A percentile compares a stretch with the other conserved stretches of the same genome.
Conservation (phyloP, 1,140 invertebrate genomes). For the Ylistrum balloti region DNA sequence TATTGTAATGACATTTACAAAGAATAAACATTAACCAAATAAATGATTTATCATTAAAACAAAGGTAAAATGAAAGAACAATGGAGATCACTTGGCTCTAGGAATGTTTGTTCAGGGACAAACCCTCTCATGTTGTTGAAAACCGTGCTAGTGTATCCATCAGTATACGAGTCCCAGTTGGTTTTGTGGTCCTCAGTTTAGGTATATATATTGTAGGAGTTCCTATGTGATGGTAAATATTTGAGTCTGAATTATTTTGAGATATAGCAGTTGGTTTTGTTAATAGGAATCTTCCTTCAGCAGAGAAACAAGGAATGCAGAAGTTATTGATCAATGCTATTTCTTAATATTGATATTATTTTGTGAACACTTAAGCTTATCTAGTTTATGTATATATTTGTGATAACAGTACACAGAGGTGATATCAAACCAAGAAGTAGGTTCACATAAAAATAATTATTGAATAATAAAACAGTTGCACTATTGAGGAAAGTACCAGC, state of each 20-base stretch:
- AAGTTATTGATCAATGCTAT: not conserved
- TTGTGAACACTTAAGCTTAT: not conserved
- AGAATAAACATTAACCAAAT: no score
- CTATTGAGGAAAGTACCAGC: not conserved
- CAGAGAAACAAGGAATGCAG: not conserved
- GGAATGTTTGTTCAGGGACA: no score
- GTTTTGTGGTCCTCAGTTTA: not conserved
- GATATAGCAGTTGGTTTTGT: not conserved
- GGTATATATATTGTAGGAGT: not conserved
- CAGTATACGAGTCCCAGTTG: not conserved
- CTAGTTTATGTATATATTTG: not conserved
- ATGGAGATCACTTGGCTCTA: no score
- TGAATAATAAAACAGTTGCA: not conserved
- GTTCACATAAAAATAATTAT: not conserved
- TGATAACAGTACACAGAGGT: not conserved
- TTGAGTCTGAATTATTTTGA: not conserved
- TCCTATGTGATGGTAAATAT: not conserved
- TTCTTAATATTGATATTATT: not conserved
- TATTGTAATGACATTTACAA: no score
- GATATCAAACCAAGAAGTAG: not conserved
- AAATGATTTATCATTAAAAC: no score
- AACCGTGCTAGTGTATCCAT: no score
- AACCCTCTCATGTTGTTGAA: no score
- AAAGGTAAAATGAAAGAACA: no score
- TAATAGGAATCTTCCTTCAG: not conserved